Evolutionary conservation across 2,888 invertebrate genomes (phyloP), one percentile per base, ranked within the genome.

Genomic region (Lathronympha strigana): DNA sequence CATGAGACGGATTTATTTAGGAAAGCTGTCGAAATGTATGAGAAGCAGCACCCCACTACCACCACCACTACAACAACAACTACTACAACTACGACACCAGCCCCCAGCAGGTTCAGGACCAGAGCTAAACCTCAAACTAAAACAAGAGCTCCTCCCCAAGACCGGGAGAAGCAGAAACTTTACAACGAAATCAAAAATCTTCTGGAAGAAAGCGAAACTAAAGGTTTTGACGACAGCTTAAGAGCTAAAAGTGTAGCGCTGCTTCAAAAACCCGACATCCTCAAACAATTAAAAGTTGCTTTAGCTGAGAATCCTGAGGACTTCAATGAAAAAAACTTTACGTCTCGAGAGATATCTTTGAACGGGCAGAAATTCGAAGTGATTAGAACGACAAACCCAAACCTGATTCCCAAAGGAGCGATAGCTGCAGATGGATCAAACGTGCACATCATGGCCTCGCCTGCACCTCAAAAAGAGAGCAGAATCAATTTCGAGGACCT

Each of bases 331-430:
- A 95, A 94, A 77, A 96, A 96, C 70, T 94, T 95, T 63, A 93
- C 95, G 0, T 95, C 96, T 0, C 93, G 96, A 68, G 96, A 96
- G 79, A 93, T 96, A 55, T 93, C 95, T 6, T 79, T 96, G 51
- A 96, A 95, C 73, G 96, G 96, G 0, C 95, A 96, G 80, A 95
- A 94, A 73, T 94, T 95, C 15, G 96, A 96, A 86, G 93, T 95
- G 0, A 94, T 95, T 61, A 93, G 94, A 75, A 95, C 95, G 0
- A 93, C 93, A 0, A 95, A 95, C 80, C 95, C 95, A 0, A 95
- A 95, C 75, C 81, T 95, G 40, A 93, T 94, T 38, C 92, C 94
- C n/a, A 82, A 90, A 73, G 94, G 94, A 19, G 91, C 91, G 1
- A 88, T 95, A 50, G 87, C 93, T 49, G 92, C 90, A 23, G 87